Base-by-base conservation (phyloP, 2,113 vertebrate genomes). In the Sander vitreus region DNA sequence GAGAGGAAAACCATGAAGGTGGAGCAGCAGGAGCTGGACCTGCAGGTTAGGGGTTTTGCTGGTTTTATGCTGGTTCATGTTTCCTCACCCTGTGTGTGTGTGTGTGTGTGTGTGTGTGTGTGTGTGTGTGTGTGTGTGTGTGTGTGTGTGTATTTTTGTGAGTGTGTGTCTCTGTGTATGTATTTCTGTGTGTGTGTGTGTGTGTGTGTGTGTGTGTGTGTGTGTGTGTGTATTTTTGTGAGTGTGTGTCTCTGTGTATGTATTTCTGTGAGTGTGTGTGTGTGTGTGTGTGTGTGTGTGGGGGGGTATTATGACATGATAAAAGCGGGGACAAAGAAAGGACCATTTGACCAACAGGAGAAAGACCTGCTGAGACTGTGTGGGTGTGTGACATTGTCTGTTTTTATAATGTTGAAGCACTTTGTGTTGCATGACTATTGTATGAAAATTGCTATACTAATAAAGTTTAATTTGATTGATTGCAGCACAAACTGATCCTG, bases 281-380 rank as follows among this genome's bases (percentile, higher is more conserved):
- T 76, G 21, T 36, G 45, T 54, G 36, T 65, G 60, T 55, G 68
- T 47, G 59, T 81, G 45, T 64, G 65, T 65, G 6, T 65, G 45
- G 21, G 5, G 87, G 98, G 98, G 54, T 99, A 98, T 25, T 25
- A 95, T n/a, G 95, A 97, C 68, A n/a, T 93, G 91, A 14, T 91
- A 62, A 96, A 93, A 33, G 90, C 55, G 6, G 94, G 93, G 51
- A 64, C 95, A 8, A 98, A 96, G 88, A 97, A 94, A 91, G 97
- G 97, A 10, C 83, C 81, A 0, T 99, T 98, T 94, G 95, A 90
- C n/a, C 0, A 63, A 1, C 75, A 96, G 18, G 98, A 99, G 70
- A 93, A 91, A 18, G 80, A 93, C 1, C 91, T 96, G 77, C 90
- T 99, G 6, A 25, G 25, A 25, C 25, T 36, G 33, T 36, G 33